Conservation (phyloP, 2,797 vertebrate genomes). For the Gallinago solitaria region DNA sequence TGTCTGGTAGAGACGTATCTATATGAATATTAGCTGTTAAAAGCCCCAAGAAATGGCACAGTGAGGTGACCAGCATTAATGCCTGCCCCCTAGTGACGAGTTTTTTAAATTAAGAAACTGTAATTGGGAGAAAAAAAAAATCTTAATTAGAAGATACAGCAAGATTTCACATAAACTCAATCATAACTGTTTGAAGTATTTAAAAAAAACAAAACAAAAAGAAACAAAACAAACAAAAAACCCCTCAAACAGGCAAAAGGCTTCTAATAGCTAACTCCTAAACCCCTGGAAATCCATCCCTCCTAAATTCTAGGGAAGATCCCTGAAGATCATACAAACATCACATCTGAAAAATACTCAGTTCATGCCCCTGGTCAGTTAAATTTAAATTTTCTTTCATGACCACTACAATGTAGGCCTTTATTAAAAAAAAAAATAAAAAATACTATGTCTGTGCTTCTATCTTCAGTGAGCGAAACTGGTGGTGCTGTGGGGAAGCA, state of each 20-base stretch:
- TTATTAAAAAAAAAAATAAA: not conserved
- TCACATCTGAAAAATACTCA: not conserved
- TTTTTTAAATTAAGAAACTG: not conserved
- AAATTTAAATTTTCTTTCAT: not conserved
- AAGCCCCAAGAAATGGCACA: not conserved
- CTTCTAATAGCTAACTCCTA: not conserved
- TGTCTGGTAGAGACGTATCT: not conserved
- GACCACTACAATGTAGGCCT: not conserved
- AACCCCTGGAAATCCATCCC: not conserved
- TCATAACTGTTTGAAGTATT: not conserved
- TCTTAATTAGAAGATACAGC: not conserved
- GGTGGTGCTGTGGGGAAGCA: not conserved
- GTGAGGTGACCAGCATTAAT: not conserved
- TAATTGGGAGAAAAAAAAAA: not conserved
- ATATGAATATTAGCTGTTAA: fast-evolving
- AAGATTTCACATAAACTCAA: not conserved
- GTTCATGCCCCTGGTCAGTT: not conserved
- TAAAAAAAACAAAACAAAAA: not conserved
- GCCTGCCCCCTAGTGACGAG: not conserved
- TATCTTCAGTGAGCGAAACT: not conserved
- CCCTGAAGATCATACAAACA: not conserved
- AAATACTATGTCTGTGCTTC: not conserved
- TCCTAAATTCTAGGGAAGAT: not conserved
- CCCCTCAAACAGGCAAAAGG: not conserved
- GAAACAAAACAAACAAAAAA: too few relatives aligned